Evolutionary conservation across 2,888 invertebrate genomes (phyloP), one percentile per base, ranked within the genome.

Genomic region (Shargacucullia verbasci): DNA sequence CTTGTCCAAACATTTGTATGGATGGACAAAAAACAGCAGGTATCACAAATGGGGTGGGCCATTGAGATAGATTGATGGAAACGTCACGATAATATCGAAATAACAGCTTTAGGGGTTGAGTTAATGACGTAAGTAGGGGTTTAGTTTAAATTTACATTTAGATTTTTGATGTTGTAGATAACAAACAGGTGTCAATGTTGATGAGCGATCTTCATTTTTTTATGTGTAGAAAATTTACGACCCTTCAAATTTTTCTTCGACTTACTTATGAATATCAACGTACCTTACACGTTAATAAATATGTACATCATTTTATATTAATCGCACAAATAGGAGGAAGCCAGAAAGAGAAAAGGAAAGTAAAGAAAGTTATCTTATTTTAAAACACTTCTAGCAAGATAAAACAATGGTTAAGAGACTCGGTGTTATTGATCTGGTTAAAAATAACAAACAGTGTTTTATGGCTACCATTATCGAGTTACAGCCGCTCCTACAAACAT

Each of bases 21-120:
- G 82, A 81, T 75, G 48, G 88, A 91, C 86, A 92, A 93, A 92
- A 93, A 92, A 91, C 88, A 91, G 86, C 91, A 91, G 93, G 93
- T 91, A 92, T 73, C 58, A 58, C 44, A 56, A 66, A 67, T 66
- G 7, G 46, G 76, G 69, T 55, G 70, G 67, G 69, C 56, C 70
- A 39, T 47, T 55, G 79, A 82, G 72, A 76, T 76, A 80, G 60
- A 82, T 76, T 57, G 49, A 59, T 76, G 73, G 81, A 81, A 76
- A 56, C 68, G 78, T 58, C 72, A 55, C 25, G 40, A 55, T 72
- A 47, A 56, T 47, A 57, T 72, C 62, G 58, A 76, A 73, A 74
- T 65, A 67, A 77, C 66, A 70, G 60, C 47, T 71, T 64, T 53
- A 46, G 52, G 39, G 61, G 61, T 47, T 34, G 34, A 47, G 10